phyloP scores from a whole-genome alignment of 2,888 invertebrate genomes.

The Agriopis leucophaearia region DNA sequence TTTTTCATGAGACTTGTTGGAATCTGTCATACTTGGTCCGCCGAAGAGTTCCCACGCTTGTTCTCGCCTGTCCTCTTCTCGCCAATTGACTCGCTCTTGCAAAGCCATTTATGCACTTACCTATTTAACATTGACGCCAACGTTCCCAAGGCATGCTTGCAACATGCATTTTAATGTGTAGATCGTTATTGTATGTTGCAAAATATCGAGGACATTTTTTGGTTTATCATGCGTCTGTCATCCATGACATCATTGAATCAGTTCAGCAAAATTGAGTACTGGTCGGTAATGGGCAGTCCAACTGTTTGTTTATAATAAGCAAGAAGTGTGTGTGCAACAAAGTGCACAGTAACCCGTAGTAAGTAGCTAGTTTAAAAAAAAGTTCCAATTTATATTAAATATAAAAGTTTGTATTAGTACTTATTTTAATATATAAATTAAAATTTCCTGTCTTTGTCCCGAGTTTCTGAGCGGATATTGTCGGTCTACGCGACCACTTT shows the following conservation, averaged over 20 bases:
- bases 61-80: slow-evolving; percentile 55
- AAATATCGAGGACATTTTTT: not conserved
- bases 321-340: too few species aligned
- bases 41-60: slow-evolving; percentile 71
- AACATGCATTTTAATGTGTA: slow-evolving; percentile 6
- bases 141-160: slow-evolving; percentile 7
- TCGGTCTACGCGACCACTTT: not conserved
- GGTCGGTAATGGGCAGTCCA: too few species aligned
- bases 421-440: too few species aligned
- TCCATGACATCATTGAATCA: too few species aligned
- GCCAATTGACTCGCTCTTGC: slow-evolving; percentile 24
- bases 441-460: not conserved
- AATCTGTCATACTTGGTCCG: slow-evolving; percentile 57
- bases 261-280: not conserved
- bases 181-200: not conserved
- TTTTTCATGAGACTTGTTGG: slow-evolving; percentile 65
- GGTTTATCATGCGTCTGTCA: too few species aligned
- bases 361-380: too few species aligned
- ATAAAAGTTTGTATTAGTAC: too few species aligned
- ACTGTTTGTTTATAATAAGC: too few species aligned
- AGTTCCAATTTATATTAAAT: too few species aligned
- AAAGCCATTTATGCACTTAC: slow-evolving; percentile 10
- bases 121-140: slow-evolving; percentile 8
- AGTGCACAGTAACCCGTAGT: too few species aligned
- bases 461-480: not conserved